Percentiles rank a stretch among this genome's conserved stretches.
These are phyloP conservation scores for Aspidiotus destructor DNA, from an alignment of 2,888 invertebrate genomes.

Conservation along the genomic window DNA sequence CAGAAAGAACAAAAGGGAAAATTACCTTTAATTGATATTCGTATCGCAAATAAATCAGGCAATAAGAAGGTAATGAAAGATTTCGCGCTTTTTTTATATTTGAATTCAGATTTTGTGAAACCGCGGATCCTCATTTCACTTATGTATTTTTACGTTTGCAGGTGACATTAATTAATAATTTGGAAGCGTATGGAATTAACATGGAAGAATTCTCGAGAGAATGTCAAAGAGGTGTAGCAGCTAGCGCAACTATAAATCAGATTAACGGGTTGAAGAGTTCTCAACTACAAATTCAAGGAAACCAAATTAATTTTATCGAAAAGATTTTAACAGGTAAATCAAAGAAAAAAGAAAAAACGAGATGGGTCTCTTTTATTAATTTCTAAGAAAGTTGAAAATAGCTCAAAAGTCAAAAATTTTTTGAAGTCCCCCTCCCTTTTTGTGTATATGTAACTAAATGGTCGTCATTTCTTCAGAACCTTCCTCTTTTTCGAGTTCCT, in stretches of 20 bases:
- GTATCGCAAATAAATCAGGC: conserved; percentile 64
- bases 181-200: conserved; percentile 76
- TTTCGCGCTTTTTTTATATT: background rate
- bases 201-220: conserved; percentile 66
- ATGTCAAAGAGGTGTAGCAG: conserved; percentile 77
- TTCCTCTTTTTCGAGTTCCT: too few species aligned
- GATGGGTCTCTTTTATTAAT: too few species aligned
- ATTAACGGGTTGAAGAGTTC: conserved; percentile 60
- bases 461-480: too few species aligned
- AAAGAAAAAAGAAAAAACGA: too few species aligned
- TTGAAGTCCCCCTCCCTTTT: too few species aligned
- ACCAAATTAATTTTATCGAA: conserved; percentile 60
- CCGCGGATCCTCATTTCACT: background rate
- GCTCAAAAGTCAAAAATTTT: too few species aligned
- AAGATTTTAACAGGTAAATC: conserved; percentile 47
- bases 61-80: conserved; percentile 65
- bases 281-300: conserved; percentile 81
- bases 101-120: conserved; percentile 6
- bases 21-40: conserved; percentile 67
- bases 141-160: conserved; percentile 40
- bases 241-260: conserved; percentile 70
- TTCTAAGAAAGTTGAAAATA: too few species aligned
- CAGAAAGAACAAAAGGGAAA: conserved; percentile 52
- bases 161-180: conserved; percentile 81
- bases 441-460: too few species aligned